Evolutionary conservation across 2,113 vertebrate species (phyloP), one percentile per base, ranked within the genome.

Genomic region (Rostratula benghalensis): DNA sequence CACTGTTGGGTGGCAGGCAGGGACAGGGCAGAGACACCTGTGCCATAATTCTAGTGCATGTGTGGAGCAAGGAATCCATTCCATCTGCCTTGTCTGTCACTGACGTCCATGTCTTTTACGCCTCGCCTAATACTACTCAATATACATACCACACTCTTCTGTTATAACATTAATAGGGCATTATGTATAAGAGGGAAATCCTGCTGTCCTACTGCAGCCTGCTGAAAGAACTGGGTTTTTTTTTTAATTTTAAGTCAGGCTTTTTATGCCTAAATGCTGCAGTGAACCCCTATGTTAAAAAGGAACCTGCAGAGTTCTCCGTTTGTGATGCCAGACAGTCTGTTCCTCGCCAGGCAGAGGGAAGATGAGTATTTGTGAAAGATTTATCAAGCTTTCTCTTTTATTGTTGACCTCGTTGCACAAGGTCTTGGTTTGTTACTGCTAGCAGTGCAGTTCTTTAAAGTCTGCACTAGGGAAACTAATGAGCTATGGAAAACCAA

Each of bases 1-100:
- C 7, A 0, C 37, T 6, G 46, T 2, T 3, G 45, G 61, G 9
- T 15, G 25, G 54, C 37, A 4, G 0, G 0, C 5, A 2, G 31
- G 33, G 41, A 12, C 0, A 0, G 0, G 25, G 41, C 83, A 65
- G 14, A 28, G 59, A 39, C n/a, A 23, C 23, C 30, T 30, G 6
- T 11, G 35, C 64, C 33, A 21, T 13, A 28, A 31, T 12, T 41
- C 13, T 4, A 37, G 31, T 0, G 1, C 39, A 24, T 0, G 3
- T 13, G 20, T 20, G 39, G 37, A 56, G 53, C 43, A 39, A 35
- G 64, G 6, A 19, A 31, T 31, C 39, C 8, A 1, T 83, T 39
- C 22, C 1, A 6, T 28, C 43, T 30, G 1, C 31, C 5, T 16
- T 21, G 25, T 22, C 37, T 71, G 1, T 43, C 56, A 2, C 53